Conservation (phyloP, 1,140 invertebrate genomes). For the Thaumetopoea pityocampa region DNA sequence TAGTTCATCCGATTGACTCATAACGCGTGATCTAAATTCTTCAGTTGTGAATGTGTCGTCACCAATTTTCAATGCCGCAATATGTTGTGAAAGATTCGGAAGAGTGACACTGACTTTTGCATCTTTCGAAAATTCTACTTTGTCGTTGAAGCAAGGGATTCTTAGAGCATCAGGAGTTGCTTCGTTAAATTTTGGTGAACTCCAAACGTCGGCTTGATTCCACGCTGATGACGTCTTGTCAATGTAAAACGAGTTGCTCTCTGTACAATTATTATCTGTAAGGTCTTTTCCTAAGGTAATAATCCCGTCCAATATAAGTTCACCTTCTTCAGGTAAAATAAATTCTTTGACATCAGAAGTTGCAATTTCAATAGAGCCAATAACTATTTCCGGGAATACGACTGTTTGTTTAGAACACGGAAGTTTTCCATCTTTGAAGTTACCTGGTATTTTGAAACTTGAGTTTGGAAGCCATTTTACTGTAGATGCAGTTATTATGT, state of each 20-base stretch:
- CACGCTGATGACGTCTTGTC: slow-evolving; percentile 37
- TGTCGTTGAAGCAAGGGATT: slow-evolving; percentile 55
- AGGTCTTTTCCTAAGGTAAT: slow-evolving; percentile 35
- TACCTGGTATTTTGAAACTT: slow-evolving; percentile 49
- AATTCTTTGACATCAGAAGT: slow-evolving; percentile 33
- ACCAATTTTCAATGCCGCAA: slow-evolving; percentile 31
- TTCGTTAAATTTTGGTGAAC: slow-evolving; percentile 50
- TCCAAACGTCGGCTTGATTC: slow-evolving; percentile 54
- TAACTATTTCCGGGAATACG: slow-evolving; percentile 43
- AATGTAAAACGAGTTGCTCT: slow-evolving; percentile 39
- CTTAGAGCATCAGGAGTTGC: slow-evolving; percentile 60
- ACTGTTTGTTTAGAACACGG: slow-evolving; percentile 58
- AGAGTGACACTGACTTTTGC: slow-evolving; percentile 33
- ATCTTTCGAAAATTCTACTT: slow-evolving; percentile 39
- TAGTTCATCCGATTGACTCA: slow-evolving; percentile 4
- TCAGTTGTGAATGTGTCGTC: slow-evolving; percentile 18
- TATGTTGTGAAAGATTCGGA: slow-evolving; percentile 32
- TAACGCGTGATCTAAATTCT: slow-evolving; percentile 15
- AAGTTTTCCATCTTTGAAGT: slow-evolving; percentile 46
- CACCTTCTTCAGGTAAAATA: slow-evolving; percentile 48
- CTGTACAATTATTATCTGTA: slow-evolving; percentile 38
- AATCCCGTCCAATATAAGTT: slow-evolving; percentile 34
- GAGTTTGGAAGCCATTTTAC: slow-evolving; percentile 54
- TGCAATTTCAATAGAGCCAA: slow-evolving; percentile 35
- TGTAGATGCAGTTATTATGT: slow-evolving; percentile 19